These are phyloP conservation scores for Cataglyphis rosenhaueri DNA, from an alignment of 2,888 invertebrate species.

Conservation along the genomic window DNA sequence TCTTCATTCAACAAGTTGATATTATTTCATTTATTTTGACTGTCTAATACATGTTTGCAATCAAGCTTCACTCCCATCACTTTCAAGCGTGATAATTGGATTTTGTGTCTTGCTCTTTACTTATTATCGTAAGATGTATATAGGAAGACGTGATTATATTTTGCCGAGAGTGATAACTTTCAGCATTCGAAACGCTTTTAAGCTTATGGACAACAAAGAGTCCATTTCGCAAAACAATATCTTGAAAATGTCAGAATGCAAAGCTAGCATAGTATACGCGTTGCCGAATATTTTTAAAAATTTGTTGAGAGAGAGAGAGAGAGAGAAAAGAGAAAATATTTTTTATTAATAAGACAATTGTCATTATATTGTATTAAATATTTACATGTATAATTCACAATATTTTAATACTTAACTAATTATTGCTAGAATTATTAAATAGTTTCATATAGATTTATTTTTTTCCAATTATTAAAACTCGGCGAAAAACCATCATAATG, in stretches of 20 bases:
- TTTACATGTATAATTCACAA: neutral
- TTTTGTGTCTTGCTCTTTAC: neutral
- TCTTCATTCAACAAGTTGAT: neutral
- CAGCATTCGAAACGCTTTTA: slow-evolving; percentile 28
- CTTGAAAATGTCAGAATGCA: neutral
- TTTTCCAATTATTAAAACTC: neutral
- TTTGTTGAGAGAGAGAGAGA: neutral
- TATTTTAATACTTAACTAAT: neutral
- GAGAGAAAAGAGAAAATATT: neutral
- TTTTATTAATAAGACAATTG: neutral
- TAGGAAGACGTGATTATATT: neutral
- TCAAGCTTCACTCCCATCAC: neutral
- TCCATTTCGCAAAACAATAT: neutral
- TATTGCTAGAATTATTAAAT: neutral
- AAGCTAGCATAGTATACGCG: too few species aligned
- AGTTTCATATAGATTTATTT: neutral
- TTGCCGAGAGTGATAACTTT: neutral
- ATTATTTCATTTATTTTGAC: neutral
- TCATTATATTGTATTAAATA: neutral
- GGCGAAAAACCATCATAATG: too few species aligned
- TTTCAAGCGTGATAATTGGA: neutral
- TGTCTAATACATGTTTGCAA: neutral
- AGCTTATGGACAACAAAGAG: slow-evolving; percentile 13
- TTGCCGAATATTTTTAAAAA: neutral
- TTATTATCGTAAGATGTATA: neutral